These are phyloP conservation scores for Paraescarpia echinospica DNA, from an alignment of 1,140 invertebrate genomes.

Conservation along the genomic window DNA sequence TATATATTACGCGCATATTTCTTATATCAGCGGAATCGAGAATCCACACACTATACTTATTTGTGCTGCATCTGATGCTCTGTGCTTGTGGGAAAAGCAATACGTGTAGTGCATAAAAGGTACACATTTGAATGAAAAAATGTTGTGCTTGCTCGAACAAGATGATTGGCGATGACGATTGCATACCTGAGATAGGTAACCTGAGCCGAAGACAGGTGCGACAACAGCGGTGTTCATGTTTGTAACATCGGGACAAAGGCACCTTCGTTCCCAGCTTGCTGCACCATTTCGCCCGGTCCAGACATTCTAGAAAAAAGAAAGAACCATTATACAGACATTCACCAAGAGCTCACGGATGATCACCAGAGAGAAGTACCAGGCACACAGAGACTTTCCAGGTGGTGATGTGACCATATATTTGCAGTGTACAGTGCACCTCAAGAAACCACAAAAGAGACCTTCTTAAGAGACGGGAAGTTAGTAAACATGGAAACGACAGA, in stretches of 20 bases:
- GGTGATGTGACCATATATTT: no score
- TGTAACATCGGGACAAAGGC: neutral
- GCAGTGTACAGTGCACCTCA: no score
- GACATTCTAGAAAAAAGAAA: neutral
- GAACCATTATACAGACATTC: neutral
- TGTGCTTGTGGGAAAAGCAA: neutral
- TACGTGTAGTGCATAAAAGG: neutral
- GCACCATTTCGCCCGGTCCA: constrained; percentile 2
- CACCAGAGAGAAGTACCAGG: no score
- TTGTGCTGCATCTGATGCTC: neutral
- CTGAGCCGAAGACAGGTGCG: neutral
- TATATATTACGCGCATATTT: no score
- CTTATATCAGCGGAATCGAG: no score
- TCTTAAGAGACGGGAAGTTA: no score
- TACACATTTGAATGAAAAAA: neutral
- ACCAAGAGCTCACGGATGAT: neutral
- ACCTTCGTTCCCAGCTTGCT: neutral
- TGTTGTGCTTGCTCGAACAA: neutral
- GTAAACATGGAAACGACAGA: no score
- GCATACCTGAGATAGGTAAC: neutral
- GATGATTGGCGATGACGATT: neutral
- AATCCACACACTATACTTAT: neutral
- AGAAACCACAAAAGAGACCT: no score
- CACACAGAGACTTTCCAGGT: no score
- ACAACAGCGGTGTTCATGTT: neutral